Evolutionary conservation across 92 coral and sea anemone species (phyloP).

Genomic region (Galaxea fascicularis): DNA sequence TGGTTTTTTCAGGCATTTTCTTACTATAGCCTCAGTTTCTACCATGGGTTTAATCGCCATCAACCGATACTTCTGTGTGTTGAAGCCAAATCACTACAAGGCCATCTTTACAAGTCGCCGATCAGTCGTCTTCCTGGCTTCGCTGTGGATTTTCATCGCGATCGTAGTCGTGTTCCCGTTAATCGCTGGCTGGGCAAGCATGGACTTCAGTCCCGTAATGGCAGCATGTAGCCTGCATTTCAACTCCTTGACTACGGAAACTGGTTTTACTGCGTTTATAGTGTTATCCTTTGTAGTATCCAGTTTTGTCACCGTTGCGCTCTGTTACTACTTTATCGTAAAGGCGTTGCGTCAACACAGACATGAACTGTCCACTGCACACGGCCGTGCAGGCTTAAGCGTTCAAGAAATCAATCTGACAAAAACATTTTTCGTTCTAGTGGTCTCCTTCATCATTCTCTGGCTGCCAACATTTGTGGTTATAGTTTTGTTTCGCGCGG

Average conservation of each 20-base stretch:
- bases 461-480: constrained; percentile 33
- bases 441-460: constrained; percentile 20
- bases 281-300: background rate
- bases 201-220: constrained; percentile 23
- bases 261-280: constrained; percentile 14
- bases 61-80: constrained; percentile 64
- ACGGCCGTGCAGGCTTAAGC: background rate
- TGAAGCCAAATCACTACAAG: constrained; percentile 58
- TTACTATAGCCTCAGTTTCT: constrained; percentile 41
- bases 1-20: constrained; percentile 41
- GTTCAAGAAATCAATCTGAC: constrained; percentile 32
- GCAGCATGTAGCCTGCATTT: constrained; percentile 25
- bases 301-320: constrained; percentile 15
- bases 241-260: background rate
- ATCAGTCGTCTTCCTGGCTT: constrained; percentile 13
- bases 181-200: constrained; percentile 29
- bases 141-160: constrained; percentile 12
- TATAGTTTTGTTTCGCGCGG: constrained; percentile 6
- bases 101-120: constrained; percentile 24
- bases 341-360: constrained; percentile 27
- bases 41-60: constrained; percentile 52
- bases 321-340: constrained; percentile 7
- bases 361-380: background rate
- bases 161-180: constrained; percentile 11
- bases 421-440: constrained; percentile 10